Conservation (phyloP, 2,888 invertebrate species). For the Autographa gamma region DNA sequence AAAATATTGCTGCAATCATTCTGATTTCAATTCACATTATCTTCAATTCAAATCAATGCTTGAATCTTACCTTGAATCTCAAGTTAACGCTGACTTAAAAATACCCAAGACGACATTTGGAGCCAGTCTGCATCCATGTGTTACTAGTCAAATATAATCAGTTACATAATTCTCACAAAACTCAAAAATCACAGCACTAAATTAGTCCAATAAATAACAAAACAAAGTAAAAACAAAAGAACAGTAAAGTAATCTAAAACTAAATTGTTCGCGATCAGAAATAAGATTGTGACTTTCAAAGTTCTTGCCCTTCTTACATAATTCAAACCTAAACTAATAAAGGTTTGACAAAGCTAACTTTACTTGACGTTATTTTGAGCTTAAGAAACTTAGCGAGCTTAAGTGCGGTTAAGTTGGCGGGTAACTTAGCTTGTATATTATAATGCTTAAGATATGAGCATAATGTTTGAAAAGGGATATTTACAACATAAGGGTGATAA, state of each 20-base stretch:
- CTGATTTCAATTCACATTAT: no score
- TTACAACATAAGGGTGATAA: not conserved
- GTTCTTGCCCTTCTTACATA: slow-evolving; percentile 41
- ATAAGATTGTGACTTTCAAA: slow-evolving; percentile 21
- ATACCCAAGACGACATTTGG: no score
- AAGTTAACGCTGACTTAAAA: no score
- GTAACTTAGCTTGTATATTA: not conserved
- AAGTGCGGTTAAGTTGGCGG: not conserved
- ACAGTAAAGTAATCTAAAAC: not conserved
- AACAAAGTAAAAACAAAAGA: not conserved
- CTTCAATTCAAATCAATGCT: no score
- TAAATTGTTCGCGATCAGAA: slow-evolving; percentile 21
- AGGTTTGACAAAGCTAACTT: slow-evolving; percentile 1
- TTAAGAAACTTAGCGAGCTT: not conserved
- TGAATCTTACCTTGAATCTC: no score
- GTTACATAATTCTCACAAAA: no score
- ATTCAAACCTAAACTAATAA: slow-evolving; percentile 35
- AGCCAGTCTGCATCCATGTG: no score
- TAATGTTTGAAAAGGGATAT: not conserved
- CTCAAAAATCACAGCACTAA: not conserved
- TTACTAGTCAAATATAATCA: no score
- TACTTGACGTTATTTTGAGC: slow-evolving; percentile 20
- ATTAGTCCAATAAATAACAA: slow-evolving; percentile 11
- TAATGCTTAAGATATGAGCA: not conserved
- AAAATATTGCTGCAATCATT: no score